These are phyloP conservation scores for Ardeotis arabs DNA, from an alignment of 2,113 vertebrate species.

Conservation along the genomic window DNA sequence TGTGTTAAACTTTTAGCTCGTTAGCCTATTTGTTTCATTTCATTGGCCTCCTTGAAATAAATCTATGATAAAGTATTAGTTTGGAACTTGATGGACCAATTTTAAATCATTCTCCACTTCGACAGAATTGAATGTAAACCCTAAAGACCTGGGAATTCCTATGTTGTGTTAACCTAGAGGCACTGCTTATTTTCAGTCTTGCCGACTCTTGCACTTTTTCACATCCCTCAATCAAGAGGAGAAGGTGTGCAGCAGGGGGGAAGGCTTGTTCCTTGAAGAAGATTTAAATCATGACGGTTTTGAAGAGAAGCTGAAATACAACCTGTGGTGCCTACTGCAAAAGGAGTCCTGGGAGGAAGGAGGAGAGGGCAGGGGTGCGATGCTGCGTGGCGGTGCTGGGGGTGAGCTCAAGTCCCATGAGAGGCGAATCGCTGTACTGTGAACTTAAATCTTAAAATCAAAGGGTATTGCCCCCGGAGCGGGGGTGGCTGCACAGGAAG, in stretches of 20 bases:
- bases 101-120: neutral
- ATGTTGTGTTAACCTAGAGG: neutral
- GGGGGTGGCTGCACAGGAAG: neutral
- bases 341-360: neutral
- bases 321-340: neutral
- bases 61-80: neutral
- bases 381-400: neutral
- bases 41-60: neutral
- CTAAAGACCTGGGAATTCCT: neutral
- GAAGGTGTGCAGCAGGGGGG: neutral
- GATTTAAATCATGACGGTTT: neutral
- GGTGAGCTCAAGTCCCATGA: neutral
- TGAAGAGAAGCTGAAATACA: neutral
- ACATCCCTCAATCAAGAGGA: neutral
- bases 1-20: neutral
- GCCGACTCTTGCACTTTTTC: neutral
- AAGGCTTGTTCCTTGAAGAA: neutral
- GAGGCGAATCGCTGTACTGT: neutral
- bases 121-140: neutral
- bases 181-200: neutral
- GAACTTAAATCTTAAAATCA: neutral
- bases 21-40: neutral
- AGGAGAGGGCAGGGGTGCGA: neutral
- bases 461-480: fast-evolving
- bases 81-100: neutral